Evolutionary conservation across 1,140 invertebrate genomes (phyloP), one percentile per base, ranked within the genome.

Genomic region (Daktulosphaira vitifoliae): DNA sequence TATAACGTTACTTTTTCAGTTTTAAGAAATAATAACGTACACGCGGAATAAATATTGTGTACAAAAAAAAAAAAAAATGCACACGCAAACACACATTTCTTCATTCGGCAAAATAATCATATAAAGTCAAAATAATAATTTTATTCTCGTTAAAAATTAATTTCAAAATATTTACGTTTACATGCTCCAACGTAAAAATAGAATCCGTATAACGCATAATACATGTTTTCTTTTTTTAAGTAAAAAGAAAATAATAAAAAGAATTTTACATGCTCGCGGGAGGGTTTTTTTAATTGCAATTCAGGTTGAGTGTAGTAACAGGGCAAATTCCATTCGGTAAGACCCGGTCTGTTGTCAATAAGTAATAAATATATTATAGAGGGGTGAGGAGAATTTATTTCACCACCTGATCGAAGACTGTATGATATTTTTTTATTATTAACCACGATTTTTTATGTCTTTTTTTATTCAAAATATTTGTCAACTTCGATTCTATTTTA

Each of bases 401-500:
- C 42, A 62, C 56, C 44, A 62, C 39, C 38, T 33, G 56, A 62
- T 46, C 56, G 42, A 62, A 62, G 56, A 62, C 56, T 62, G 56
- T 62, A 62, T 22, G 25, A 33, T 62, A 48, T 62, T 62, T 54
- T 48, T 62, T 33, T 33, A 33, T 59, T 29, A 62, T 62, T 62
- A 56, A 62, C 56, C 42, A 62, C 42, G 5, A 37, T 62, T 54
- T 22, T 54, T 56, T 37, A 37, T 39, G 23, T 62, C 46, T 53
- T 53, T 53, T 38, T 53, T 38, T 29, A 29, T 29, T 13, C 1
- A 3, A 56, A n/a, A 33, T 62, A 33, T 62, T 33, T 62, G 56
- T 62, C 46, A 62, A 62, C 56, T 62, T 62, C 42, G 25, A 62
- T 33, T 62, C 56, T 62, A 62, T 62, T 62, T 62, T 46, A 62